phyloP scores from a whole-genome alignment of 92 coral and sea anemone genomes.

The Metridium senile region DNA sequence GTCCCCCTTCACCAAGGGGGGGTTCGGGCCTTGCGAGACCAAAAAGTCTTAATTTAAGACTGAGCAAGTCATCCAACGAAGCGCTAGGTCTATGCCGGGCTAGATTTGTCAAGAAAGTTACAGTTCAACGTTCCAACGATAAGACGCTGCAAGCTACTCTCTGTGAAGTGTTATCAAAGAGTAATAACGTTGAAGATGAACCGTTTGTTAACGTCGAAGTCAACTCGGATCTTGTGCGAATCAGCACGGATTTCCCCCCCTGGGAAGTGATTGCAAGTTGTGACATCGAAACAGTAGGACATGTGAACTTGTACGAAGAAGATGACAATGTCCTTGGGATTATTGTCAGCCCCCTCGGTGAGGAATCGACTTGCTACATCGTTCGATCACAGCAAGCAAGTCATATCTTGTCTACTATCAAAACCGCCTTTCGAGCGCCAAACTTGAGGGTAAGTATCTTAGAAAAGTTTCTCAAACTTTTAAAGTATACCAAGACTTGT shows the following conservation, averaged over 20 bases:
- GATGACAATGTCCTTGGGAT: slow-evolving; percentile 70
- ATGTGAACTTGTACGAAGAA: slow-evolving; percentile 68
- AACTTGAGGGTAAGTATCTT: slow-evolving; percentile 70
- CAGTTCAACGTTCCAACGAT: slow-evolving; percentile 79
- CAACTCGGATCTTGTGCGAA: slow-evolving; percentile 71
- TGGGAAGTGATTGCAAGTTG: slow-evolving; percentile 87
- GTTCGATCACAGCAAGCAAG: slow-evolving; percentile 76
- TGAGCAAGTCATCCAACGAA: slow-evolving; percentile 43
- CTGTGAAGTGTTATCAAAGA: slow-evolving; percentile 62
- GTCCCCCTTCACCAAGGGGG: slow-evolving; percentile 54
- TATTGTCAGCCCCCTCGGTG: slow-evolving; percentile 66
- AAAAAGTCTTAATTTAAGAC: slow-evolving; percentile 59
- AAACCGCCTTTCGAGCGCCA: slow-evolving; percentile 74
- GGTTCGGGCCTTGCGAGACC: slow-evolving; percentile 59
- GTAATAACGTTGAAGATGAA: slow-evolving; percentile 56
- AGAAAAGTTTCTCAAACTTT: slow-evolving; percentile 1
- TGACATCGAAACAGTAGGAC: slow-evolving; percentile 79
- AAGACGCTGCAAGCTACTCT: slow-evolving; percentile 71
- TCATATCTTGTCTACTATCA: slow-evolving; percentile 62
- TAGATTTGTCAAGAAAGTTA: slow-evolving; percentile 57
- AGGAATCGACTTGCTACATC: slow-evolving; percentile 77
- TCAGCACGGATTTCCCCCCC: slow-evolving; percentile 89
- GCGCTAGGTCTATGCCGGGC: slow-evolving; percentile 83
- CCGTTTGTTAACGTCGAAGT: slow-evolving; percentile 87
- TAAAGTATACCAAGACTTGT: no score